A percentile compares a stretch with the other conserved stretches of the same genome.
phyloP scores from a whole-genome alignment of 1,140 invertebrate species.

The Ceratosolen solmsi region DNA sequence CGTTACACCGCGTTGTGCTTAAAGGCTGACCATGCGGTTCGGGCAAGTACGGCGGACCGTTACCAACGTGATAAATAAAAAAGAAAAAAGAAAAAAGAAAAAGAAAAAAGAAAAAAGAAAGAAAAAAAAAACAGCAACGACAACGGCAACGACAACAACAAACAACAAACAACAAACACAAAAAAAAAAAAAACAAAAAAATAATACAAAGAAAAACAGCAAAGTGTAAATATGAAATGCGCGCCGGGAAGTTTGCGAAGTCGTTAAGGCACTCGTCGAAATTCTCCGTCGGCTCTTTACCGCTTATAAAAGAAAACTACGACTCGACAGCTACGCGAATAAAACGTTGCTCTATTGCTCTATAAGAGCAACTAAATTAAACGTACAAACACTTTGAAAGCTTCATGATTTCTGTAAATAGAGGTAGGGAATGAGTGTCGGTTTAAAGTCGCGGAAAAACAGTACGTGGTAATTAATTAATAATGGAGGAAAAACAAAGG shows the following conservation, averaged over 20 bases:
- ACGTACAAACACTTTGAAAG: background rate
- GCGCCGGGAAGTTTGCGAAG: background rate
- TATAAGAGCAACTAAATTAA: background rate
- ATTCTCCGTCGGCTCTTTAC: background rate
- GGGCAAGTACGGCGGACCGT: background rate
- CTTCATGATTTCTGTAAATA: slow-evolving; percentile 3
- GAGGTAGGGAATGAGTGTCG: background rate
- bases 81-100: too few relatives aligned
- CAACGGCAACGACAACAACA: too few relatives aligned
- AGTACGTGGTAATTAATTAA: background rate
- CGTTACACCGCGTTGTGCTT: background rate
- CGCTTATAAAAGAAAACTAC: background rate
- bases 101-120: too few relatives aligned
- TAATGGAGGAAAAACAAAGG: background rate
- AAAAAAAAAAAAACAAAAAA: too few relatives aligned
- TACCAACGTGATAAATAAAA: background rate
- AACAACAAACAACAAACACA: too few relatives aligned
- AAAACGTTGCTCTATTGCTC: background rate
- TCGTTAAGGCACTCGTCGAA: background rate
- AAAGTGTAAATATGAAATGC: background rate
- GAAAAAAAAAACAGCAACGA: too few relatives aligned
- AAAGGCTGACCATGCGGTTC: background rate
- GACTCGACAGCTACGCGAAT: background rate
- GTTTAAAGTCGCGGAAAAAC: background rate
- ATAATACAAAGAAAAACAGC: too few relatives aligned